Evolutionary conservation across 64 coral and sea anemone genomes (phyloP), one percentile per base, ranked within the genome.

Genomic region (Dendronephthya gigantea): DNA sequence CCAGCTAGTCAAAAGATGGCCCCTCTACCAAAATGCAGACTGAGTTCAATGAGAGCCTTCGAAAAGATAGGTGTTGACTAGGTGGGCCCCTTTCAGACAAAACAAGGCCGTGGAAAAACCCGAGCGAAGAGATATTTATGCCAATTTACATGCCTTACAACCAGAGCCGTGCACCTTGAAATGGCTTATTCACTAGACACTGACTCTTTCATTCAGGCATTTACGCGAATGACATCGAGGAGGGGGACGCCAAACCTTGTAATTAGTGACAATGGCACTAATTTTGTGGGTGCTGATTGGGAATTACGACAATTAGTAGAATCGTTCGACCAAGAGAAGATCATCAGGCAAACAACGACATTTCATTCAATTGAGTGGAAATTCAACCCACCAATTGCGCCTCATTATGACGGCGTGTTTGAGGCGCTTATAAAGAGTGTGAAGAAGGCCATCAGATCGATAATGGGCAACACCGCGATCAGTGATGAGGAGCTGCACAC

Each of bases 251-350:
- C 85, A 40, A 25, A 38, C 39, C 30, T 48, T 32, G 75, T 82
- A 14, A 88, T 88, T 33, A 76, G 62, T 88, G 86, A 88, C 86
- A 88, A 88, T 51, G 86, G 86, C 31, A 81, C 43, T 32, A 88
- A 82, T 43, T 88, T 88, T 19, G 86, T 88, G n/a, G n/a, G 66
- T 25, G 66, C 66, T 70, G 66, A 70, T 31, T n/a, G 66, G 19
- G 66, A 70, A 31, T 31, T 70, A 31, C 17, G 66, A 6, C 19
- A 70, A 31, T 31, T 70, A n/a, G 66, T 70, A 8, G 66, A 70
- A 8, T 9, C 66, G 9, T n/a, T 70, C 23, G 66, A 70, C 66
- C 17, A n/a, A 31, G 66, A 70, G 19, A 70, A 70, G 66, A 70
- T 70, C 66, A 70, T 70, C 66, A 19, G 29, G 25, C 19, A n/a